phyloP scores from a whole-genome alignment of 2,113 vertebrate species.

The Noctilio leporinus region DNA sequence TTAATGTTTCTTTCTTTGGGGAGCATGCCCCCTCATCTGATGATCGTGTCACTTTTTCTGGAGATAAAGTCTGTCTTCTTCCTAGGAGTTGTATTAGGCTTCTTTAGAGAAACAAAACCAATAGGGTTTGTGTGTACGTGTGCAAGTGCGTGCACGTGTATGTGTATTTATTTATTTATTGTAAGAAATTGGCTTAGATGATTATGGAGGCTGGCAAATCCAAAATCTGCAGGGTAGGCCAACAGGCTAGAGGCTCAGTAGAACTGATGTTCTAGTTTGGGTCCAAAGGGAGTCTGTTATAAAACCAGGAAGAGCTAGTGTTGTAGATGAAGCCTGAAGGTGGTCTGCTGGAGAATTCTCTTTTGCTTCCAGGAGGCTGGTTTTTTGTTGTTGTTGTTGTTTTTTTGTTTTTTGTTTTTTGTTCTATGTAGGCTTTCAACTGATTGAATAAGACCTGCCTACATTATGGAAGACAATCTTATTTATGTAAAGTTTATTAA shows the following conservation, averaged over 20 bases:
- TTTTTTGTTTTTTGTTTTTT: slow-evolving; percentile 1
- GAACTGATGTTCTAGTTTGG: not conserved
- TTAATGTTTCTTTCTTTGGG: not conserved
- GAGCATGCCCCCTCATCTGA: not conserved
- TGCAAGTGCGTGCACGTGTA: not conserved
- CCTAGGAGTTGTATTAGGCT: not conserved
- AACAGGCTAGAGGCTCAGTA: not conserved
- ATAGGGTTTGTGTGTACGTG: not conserved
- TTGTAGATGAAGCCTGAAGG: not conserved
- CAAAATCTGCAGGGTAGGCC: not conserved
- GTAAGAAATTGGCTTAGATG: not conserved
- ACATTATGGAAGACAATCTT: not conserved
- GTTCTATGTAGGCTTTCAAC: not conserved
- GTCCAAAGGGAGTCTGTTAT: not conserved
- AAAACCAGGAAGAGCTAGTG: not conserved
- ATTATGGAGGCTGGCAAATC: not conserved
- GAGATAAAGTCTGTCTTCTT: not conserved
- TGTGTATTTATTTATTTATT: not conserved
- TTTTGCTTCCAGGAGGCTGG: not conserved
- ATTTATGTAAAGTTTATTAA: not conserved
- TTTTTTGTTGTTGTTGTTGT: too few relatives aligned
- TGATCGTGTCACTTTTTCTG: not conserved
- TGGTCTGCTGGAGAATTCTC: not conserved
- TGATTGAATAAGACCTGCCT: not conserved
- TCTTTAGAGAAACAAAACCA: not conserved